A percentile compares a stretch with the other conserved stretches of the same genome.
Conservation (phyloP, 2,888 invertebrate species). For the Rhagophthalmus giganteus region DNA sequence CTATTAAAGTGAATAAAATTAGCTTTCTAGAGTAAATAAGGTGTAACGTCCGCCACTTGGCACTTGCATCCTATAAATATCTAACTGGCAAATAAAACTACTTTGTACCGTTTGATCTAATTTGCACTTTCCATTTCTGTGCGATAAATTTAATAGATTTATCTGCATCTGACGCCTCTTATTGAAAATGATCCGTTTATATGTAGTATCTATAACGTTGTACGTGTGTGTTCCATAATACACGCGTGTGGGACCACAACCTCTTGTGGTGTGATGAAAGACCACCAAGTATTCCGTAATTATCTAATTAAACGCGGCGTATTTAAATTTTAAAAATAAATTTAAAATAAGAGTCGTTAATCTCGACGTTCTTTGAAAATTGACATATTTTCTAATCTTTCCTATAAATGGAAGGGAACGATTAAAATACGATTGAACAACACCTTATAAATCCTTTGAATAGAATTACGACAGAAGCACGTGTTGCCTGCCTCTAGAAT, state of each 20-base stretch:
- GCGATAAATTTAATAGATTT: conserved; percentile 9
- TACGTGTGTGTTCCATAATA: conserved; percentile 11
- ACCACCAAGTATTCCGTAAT: conserved; percentile 13
- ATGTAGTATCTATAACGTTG: conserved; percentile 1
- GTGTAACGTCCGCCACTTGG: conserved; percentile 19
- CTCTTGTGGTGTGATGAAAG: conserved; percentile 13
- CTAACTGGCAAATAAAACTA: conserved; percentile 18
- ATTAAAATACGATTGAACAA: conserved; percentile 19
- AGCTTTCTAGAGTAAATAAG: conserved; percentile 13
- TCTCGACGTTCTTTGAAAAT: conserved; percentile 3
- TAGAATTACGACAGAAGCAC: conserved; percentile 6
- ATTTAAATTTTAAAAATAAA: conserved; percentile 21
- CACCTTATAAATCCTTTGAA: conserved; percentile 15
- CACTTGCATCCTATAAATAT: conserved; percentile 18
- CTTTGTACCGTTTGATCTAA: conserved; percentile 14
- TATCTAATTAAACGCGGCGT: conserved; percentile 15
- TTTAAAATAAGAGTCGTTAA: conserved; percentile 12
- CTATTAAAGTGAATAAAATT: conserved; percentile 9
- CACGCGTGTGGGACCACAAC: conserved; percentile 3
- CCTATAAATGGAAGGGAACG: conserved; percentile 17
- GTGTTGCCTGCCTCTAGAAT: conserved; percentile 9
- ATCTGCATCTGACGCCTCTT: background rate
- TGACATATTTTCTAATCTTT: conserved; percentile 14
- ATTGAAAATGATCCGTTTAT: background rate
- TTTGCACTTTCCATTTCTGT: conserved; percentile 4